phyloP scores from a whole-genome alignment of 2,797 vertebrate species.

The Podargus strigoides region DNA sequence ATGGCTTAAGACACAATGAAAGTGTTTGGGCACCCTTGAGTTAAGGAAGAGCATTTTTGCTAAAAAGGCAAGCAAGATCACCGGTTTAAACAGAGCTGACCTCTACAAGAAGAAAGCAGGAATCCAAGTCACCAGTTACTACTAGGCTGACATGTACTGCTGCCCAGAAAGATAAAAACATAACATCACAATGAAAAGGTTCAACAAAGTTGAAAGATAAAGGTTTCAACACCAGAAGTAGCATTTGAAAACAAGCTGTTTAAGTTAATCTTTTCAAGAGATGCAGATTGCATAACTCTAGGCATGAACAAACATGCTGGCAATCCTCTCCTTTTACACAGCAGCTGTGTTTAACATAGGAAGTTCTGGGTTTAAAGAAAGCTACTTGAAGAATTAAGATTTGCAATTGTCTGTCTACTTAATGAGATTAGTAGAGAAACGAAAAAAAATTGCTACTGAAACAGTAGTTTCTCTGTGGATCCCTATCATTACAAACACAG shows the following conservation, averaged over 20 bases:
- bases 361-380: conserved; percentile 58
- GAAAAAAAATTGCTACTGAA: conserved; percentile 40
- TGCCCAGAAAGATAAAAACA: conserved; percentile 48
- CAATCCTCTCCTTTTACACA: conserved; percentile 61
- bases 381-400: conserved; percentile 61
- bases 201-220: conserved; percentile 48
- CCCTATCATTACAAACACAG: conserved; percentile 65
- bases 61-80: conserved; percentile 59
- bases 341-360: conserved; percentile 67
- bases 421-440: conserved; percentile 52
- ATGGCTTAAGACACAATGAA: conserved; percentile 58
- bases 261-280: conserved; percentile 62
- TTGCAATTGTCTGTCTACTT: conserved; percentile 47
- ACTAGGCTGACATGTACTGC: conserved; percentile 52
- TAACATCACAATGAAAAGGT: conserved; percentile 54
- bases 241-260: conserved; percentile 68
- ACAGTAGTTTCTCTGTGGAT: conserved; percentile 61
- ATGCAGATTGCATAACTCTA: conserved; percentile 59
- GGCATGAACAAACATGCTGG: conserved; percentile 61
- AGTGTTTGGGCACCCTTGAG: conserved; percentile 62
- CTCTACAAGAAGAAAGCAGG: conserved; percentile 61
- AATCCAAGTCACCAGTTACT: conserved; percentile 54
- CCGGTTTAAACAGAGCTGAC: conserved; percentile 53
- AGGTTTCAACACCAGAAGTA: conserved; percentile 62
- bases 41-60: conserved; percentile 36